Conservation (phyloP, 1,140 invertebrate species). For the Drosophila navojoa region DNA sequence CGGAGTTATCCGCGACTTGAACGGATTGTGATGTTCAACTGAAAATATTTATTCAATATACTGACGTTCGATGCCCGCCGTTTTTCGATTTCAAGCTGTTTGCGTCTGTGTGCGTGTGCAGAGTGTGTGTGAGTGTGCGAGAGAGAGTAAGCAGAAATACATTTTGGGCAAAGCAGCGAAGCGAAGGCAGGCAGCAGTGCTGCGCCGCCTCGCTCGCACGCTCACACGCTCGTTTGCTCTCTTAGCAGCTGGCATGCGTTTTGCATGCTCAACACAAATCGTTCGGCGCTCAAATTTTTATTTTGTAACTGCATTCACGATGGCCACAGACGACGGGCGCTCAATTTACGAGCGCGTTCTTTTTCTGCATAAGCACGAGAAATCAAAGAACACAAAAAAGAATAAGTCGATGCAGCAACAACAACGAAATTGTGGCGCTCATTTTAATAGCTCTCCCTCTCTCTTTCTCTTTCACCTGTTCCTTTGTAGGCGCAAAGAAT, state of each 20-base stretch:
- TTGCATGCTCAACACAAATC: conserved; percentile 54
- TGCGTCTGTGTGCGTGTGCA: conserved; percentile 57
- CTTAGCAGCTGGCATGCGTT: conserved; percentile 31
- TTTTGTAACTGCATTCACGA: conserved; percentile 68
- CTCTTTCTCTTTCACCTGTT: conserved; percentile 34
- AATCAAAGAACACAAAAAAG: neutral
- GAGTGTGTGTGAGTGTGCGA: conserved; percentile 29
- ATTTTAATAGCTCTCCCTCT: conserved; percentile 1
- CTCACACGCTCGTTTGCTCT: conserved; percentile 6
- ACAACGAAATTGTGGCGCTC: neutral
- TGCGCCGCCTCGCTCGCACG: neutral
- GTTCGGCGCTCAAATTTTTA: conserved; percentile 46
- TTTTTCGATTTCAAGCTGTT: conserved; percentile 69
- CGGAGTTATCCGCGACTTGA: conserved; percentile 84
- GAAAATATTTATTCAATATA: conserved; percentile 84
- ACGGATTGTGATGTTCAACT: conserved; percentile 84
- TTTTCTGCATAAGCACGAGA: conserved; percentile 27
- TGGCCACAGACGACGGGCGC: conserved; percentile 33
- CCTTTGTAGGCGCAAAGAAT: conserved; percentile 22
- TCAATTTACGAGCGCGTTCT: conserved; percentile 42
- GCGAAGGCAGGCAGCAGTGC: neutral
- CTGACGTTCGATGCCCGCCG: conserved; percentile 81
- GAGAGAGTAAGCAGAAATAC: conserved; percentile 51
- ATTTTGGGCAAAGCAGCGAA: conserved; percentile 56
- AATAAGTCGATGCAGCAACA: neutral